Base-by-base conservation (phyloP, 2,113 vertebrate genomes). In the Menidia beryllina region DNA sequence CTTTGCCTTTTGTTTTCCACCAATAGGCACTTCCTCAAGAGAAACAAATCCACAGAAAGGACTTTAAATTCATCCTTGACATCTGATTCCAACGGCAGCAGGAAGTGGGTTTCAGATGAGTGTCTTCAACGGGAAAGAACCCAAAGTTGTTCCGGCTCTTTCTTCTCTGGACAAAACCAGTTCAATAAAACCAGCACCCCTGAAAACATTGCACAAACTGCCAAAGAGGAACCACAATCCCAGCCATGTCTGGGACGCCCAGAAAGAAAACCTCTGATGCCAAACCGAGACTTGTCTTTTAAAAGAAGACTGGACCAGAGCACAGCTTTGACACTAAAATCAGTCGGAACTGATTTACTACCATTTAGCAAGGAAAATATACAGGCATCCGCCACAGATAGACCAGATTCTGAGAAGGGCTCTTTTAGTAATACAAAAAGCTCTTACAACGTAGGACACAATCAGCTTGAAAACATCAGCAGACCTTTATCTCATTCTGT, bases 21-120 rank as follows among this genome's bases (percentile, higher is more conserved):
- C 20, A 36, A 70, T 87, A 95, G 98, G 67, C 88, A 91, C 78
- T 93, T 95, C 77, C 82, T 93, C 36, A 95, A 92, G 82, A 92
- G 59, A 51, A 92, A 94, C 81, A 75, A 85, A 83, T 89, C 92
- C 43, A 87, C 88, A 55, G 91, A 91, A 1, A 82, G 88, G 81
- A 72, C 92, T 6, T 77, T 82, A 83, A 92, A 86, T 93, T 91
- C 89, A 20, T 87, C 47, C 21, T 15, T 30, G 8, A 39, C 70
- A 36, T 73, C 75, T 65, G 81, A 83, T 25, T 72, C 78, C 38
- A 65, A 58, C 49, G 45, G 62, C 61, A 65, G 87, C 70, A 83
- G 85, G 59, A 93, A 89, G 61, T 89, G 88, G 84, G 69, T 91
- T 57, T 93, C 93, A 5, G 89, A 93, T 77, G 93, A 95, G 63